Conservation (phyloP, 92 coral and sea anemone species). For the Parazoanthus darwini region DNA sequence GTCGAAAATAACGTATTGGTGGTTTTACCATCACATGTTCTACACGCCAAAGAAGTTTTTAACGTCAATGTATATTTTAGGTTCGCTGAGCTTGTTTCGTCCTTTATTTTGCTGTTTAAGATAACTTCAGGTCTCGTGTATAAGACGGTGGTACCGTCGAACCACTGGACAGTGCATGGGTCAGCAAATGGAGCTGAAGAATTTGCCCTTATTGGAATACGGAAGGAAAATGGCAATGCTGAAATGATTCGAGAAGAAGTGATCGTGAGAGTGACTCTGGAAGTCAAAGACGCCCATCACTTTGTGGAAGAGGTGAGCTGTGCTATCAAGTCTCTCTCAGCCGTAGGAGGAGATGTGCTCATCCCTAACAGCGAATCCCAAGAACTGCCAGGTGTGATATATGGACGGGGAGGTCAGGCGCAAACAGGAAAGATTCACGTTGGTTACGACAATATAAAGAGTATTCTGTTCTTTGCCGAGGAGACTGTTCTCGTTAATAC, state of each 20-base stretch:
- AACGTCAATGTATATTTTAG: slow-evolving; percentile 14
- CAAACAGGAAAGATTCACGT: slow-evolving; percentile 41
- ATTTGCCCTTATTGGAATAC: slow-evolving; percentile 47
- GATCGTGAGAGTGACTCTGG: slow-evolving; percentile 19
- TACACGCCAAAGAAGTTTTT: slow-evolving; percentile 37
- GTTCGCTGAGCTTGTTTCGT: slow-evolving; percentile 32
- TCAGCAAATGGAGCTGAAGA: slow-evolving; percentile 43
- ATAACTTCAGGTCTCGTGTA: slow-evolving; percentile 47
- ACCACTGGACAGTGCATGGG: slow-evolving; percentile 37
- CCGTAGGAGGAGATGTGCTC: slow-evolving; percentile 38
- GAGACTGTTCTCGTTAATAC: slow-evolving; percentile 48
- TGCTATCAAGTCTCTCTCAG: slow-evolving; percentile 5
- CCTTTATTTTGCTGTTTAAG: slow-evolving; percentile 44
- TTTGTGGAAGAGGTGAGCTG: slow-evolving; percentile 36
- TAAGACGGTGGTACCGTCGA: slow-evolving; percentile 26
- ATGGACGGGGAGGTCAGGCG: slow-evolving; percentile 44
- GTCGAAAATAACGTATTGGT: slow-evolving; percentile 42
- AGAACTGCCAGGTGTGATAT: slow-evolving; percentile 32
- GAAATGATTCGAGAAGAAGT: neutral
- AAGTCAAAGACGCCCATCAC: slow-evolving; percentile 35
- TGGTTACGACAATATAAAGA: slow-evolving; percentile 26
- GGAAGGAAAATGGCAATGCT: neutral
- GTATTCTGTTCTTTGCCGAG: slow-evolving; percentile 43
- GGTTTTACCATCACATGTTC: slow-evolving; percentile 31
- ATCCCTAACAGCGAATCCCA: neutral